Evolutionary conservation across 37 sponge, comb jelly and placozoan species (phyloP).

Genomic region (Theonella swinhoei): DNA sequence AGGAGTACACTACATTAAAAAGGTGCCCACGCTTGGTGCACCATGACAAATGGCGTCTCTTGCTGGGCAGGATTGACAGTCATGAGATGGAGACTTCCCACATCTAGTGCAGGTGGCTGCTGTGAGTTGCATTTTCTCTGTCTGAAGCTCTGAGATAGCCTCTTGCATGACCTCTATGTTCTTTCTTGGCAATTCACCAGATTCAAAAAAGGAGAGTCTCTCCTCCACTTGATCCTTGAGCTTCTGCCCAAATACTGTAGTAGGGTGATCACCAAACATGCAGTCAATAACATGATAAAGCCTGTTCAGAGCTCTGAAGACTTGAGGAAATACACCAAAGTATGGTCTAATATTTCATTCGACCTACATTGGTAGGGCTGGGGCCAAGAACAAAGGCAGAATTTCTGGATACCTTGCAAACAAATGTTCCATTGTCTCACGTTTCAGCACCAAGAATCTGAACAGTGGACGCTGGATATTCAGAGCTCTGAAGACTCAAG

Average conservation of each 20-base stretch:
- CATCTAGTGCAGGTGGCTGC: constrained; percentile 1
- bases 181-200: constrained; percentile 86
- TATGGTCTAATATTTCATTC: constrained; percentile 99
- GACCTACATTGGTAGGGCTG: constrained; percentile 95
- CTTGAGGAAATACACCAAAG: constrained; percentile 98
- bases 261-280: too few relatives aligned
- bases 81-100: constrained; percentile 8
- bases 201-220: constrained; percentile 93
- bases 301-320: constrained; percentile 99
- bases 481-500: constrained; percentile 97
- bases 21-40: constrained; percentile 15
- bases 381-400: constrained; percentile 94
- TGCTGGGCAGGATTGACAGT: constrained; percentile 17
- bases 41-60: constrained; percentile 13
- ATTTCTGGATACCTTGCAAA: constrained; percentile 98
- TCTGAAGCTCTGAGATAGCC: constrained; percentile 71
- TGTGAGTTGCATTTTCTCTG: constrained; percentile 24
- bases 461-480: too few relatives aligned
- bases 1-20: too few relatives aligned
- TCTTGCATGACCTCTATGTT: constrained; percentile 97
- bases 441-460: too few relatives aligned
- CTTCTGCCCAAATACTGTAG: constrained; percentile 89
- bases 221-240: constrained; percentile 97
- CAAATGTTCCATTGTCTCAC: constrained; percentile 97
- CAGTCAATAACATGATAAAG: too few relatives aligned